Conservation (phyloP, 2,888 invertebrate genomes). For the Trimorus sp. region DNA sequence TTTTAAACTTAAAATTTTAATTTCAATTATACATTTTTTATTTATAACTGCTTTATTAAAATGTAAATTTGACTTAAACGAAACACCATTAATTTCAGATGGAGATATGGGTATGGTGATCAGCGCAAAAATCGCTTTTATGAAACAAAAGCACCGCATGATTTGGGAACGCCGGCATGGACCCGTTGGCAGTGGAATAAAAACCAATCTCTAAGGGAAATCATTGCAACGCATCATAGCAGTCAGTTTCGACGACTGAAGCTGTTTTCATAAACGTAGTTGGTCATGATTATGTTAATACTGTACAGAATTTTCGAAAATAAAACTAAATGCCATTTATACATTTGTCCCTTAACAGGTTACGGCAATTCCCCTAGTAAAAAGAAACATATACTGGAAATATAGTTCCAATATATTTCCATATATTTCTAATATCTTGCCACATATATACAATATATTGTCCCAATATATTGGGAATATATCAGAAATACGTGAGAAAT, state of each 20-base stretch:
- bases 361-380: too few species aligned
- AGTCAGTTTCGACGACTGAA: not conserved
- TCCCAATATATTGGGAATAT: too few species aligned
- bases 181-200: conserved; percentile 87
- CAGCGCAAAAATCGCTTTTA: conserved; percentile 89
- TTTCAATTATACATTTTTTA: conserved; percentile 8
- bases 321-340: conserved; percentile 33
- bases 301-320: conserved; percentile 42
- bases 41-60: not conserved
- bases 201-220: conserved; percentile 65
- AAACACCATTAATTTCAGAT: conserved; percentile 84
- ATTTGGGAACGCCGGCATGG: conserved; percentile 98
- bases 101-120: conserved; percentile 93
- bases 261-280: conserved; percentile 44
- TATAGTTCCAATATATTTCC: too few species aligned
- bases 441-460: too few species aligned
- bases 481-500: too few species aligned
- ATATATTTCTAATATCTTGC: too few species aligned
- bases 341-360: not conserved
- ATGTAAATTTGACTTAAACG: not conserved
- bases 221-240: too few species aligned
- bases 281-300: conserved; percentile 48
- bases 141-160: conserved; percentile 99
- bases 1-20: too few species aligned
- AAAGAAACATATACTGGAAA: too few species aligned